Percentiles rank a stretch among this genome's conserved stretches.
These are phyloP conservation scores for Bagarius yarrelli DNA, from an alignment of 2,113 vertebrate species.

Conservation along the genomic window DNA sequence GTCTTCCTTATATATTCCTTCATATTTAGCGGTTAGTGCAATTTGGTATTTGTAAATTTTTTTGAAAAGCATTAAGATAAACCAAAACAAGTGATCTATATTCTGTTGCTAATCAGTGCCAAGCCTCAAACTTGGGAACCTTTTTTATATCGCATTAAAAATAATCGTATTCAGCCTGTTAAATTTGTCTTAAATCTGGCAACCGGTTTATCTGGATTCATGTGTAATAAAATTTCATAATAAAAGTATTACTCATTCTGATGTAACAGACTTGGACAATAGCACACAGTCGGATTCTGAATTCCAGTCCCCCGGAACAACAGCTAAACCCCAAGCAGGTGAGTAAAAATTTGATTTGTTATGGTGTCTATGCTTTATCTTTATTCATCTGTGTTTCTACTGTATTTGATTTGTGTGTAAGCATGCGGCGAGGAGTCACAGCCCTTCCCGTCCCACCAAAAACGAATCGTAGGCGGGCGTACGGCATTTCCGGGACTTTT, in stretches of 20 bases:
- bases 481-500: constrained; percentile 82
- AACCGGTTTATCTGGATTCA: not conserved
- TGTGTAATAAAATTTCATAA: not conserved
- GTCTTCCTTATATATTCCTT: too few relatives aligned
- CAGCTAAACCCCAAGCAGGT: constrained; percentile 31
- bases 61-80: too few relatives aligned
- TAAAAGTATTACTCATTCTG: not conserved
- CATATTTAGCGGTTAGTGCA: too few relatives aligned
- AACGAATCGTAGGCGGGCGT: constrained; percentile 88
- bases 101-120: too few relatives aligned
- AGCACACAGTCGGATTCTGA: constrained; percentile 8
- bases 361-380: not conserved
- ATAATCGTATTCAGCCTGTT: too few relatives aligned
- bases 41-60: too few relatives aligned
- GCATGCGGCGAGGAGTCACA: constrained; percentile 74
- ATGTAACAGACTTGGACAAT: constrained; percentile 26
- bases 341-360: not conserved
- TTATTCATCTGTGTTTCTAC: not conserved
- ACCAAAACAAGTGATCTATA: too few relatives aligned
- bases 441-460: constrained; percentile 77
- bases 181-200: too few relatives aligned
- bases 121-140: too few relatives aligned
- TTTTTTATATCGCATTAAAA: too few relatives aligned
- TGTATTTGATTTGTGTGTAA: constrained; percentile 46
- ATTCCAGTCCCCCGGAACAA: constrained; percentile 2